These are phyloP conservation scores for human DNA, from an alignment of 2,113 vertebrate species.

Conservation along the genomic window GRCh38 chr1:202587501-202588000, in stretches of 20 bases:
- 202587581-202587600: neutral
- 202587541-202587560: neutral
- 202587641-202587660: neutral
- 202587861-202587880: neutral
- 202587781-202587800: neutral
- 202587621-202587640: neutral
- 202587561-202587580: neutral
- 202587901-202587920: neutral
- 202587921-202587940: neutral
- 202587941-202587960: neutral
- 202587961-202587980: neutral
- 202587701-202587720: neutral
- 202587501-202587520: neutral
- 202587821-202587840: neutral
- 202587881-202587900: too few relatives aligned
- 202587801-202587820: neutral
- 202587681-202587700: neutral
- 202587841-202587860: neutral
- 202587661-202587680: neutral
- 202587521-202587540: neutral
- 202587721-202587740: neutral
- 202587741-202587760: too few relatives aligned
- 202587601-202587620: neutral
- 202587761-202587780: neutral
- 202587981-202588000: neutral